These are phyloP conservation scores for Pterois miles DNA, from an alignment of 2,797 vertebrate genomes.

Conservation along the genomic window DNA sequence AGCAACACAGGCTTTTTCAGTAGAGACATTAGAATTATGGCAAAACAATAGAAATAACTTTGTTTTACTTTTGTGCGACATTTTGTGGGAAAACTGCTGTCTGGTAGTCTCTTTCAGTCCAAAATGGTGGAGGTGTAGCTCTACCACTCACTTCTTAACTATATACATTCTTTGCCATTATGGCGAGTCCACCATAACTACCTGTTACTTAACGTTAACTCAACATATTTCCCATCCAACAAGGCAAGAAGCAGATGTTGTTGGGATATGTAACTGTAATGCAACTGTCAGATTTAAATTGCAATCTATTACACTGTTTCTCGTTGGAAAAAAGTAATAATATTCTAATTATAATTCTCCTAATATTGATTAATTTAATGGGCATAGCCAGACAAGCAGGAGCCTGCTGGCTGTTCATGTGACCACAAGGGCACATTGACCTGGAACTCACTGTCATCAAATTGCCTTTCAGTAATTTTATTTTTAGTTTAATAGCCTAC, in stretches of 20 bases:
- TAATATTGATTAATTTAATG: background rate
- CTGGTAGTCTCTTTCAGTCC: too few species aligned
- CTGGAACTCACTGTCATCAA: background rate
- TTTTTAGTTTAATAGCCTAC: background rate
- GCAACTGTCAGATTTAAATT: background rate
- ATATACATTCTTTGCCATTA: background rate
- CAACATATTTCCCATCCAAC: background rate
- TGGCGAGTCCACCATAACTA: background rate
- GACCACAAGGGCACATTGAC: background rate
- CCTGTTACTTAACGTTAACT: background rate
- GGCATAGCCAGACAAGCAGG: background rate
- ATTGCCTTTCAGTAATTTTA: background rate
- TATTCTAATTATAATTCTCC: background rate
- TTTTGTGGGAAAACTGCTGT: rapidly evolving
- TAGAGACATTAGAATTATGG: too few species aligned
- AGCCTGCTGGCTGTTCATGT: background rate
- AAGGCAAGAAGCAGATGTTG: background rate
- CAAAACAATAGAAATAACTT: too few species aligned
- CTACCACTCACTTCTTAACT: too few species aligned
- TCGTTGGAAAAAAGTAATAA: background rate
- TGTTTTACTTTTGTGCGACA: too few species aligned
- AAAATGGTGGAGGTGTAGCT: too few species aligned
- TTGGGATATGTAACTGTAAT: background rate
- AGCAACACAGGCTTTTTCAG: too few species aligned
- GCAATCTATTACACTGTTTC: background rate